Conservation (phyloP, 2,888 invertebrate species). For the Fissipunctia ypsillon region DNA sequence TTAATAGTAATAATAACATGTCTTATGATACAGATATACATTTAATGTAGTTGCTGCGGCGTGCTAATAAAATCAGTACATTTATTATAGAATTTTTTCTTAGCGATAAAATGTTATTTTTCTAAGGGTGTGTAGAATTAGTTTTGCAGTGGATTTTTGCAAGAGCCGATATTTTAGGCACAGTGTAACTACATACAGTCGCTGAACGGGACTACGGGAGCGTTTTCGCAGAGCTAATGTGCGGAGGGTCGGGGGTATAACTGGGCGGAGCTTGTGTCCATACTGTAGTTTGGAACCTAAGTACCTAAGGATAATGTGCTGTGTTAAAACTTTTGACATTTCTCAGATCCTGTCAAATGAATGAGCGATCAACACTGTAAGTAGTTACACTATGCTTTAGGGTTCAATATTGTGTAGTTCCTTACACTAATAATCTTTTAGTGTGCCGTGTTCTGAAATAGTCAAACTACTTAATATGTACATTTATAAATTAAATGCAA, state of each 20-base stretch:
- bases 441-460: conserved; percentile 30
- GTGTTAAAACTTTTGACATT: not conserved
- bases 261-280: not conserved
- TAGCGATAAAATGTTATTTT: conserved; percentile 57
- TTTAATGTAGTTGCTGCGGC: conserved; percentile 35
- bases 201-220: not conserved
- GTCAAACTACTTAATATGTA: conserved; percentile 27
- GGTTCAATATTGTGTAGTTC: conserved; percentile 23
- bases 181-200: not conserved
- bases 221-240: not conserved
- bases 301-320: not conserved
- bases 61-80: conserved; percentile 54
- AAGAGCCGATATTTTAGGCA: conserved; percentile 22
- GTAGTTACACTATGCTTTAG: conserved; percentile 9
- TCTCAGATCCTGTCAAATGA: not conserved
- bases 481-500: not conserved
- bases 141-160: conserved; percentile 43
- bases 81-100: conserved; percentile 40
- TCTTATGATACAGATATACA: conserved; percentile 64
- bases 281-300: not conserved
- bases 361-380: not conserved
- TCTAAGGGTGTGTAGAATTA: conserved; percentile 61
- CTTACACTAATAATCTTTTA: conserved; percentile 13
- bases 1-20: conserved; percentile 37
- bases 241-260: not conserved